phyloP scores from a whole-genome alignment of 2,888 invertebrate species.

The Phengaris arion region DNA sequence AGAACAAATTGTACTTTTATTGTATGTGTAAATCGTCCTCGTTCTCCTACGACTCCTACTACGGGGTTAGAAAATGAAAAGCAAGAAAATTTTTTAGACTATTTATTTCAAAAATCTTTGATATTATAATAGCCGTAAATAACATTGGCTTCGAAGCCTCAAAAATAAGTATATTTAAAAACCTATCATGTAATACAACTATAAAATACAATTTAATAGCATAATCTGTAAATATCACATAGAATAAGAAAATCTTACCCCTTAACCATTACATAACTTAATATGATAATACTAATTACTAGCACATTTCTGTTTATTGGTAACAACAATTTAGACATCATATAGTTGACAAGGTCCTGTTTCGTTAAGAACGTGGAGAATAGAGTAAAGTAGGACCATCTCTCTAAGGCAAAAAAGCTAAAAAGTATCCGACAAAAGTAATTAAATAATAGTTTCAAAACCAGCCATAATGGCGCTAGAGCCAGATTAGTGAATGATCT shows the following conservation, averaged over 20 bases:
- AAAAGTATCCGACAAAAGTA: no score
- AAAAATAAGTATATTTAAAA: constrained; percentile 3
- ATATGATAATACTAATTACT: constrained; percentile 3
- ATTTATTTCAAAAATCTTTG: constrained; percentile 26
- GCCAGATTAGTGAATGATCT: no score
- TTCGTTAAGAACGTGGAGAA: no score
- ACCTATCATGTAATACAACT: neutral
- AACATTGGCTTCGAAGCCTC: constrained; percentile 23
- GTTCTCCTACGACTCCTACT: neutral
- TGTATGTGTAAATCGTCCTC: neutral
- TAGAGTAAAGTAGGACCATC: no score
- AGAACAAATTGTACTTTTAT: neutral
- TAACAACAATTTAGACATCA: neutral
- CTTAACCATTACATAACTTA: constrained; percentile 18
- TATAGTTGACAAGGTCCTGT: no score
- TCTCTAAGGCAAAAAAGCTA: no score
- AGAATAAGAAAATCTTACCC: constrained; percentile 27
- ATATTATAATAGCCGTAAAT: constrained; percentile 19
- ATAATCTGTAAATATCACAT: constrained; percentile 27
- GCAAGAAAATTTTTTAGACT: neutral
- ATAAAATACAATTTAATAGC: constrained; percentile 6
- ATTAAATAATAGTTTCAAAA: no score
- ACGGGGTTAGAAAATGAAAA: neutral
- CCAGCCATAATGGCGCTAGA: no score
- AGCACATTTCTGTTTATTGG: constrained; percentile 8